Evolutionary conservation across 2,113 vertebrate species (phyloP).

Genomic region (Dasyprocta punctata): DNA sequence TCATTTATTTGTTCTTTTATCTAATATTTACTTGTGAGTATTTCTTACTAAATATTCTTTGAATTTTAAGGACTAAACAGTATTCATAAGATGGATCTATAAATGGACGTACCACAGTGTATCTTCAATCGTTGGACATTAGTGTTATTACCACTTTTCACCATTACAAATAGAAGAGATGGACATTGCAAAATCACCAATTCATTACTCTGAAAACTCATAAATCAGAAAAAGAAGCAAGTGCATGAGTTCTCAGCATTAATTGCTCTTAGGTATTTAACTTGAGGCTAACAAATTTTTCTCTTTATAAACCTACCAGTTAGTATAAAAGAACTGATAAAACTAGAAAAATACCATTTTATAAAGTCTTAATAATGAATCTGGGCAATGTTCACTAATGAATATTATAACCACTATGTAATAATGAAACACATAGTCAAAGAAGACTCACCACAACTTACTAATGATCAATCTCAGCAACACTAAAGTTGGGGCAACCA

Average conservation of each 20-base stretch:
- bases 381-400: background rate
- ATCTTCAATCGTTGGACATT: background rate
- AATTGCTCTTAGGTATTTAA: background rate
- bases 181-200: background rate
- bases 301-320: background rate
- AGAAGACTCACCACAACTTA: background rate
- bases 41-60: constrained; percentile 44
- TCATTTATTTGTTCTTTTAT: background rate
- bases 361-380: constrained; percentile 32
- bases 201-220: constrained; percentile 12
- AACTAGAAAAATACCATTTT: constrained; percentile 40
- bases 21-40: constrained; percentile 6
- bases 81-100: background rate
- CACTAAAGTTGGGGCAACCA: background rate
- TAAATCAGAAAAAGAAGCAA: constrained; percentile 11
- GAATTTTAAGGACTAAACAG: background rate
- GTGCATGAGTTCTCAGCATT: background rate
- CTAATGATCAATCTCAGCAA: background rate
- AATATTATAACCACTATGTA: background rate
- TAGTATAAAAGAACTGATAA: background rate
- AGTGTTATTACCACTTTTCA: background rate
- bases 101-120: background rate
- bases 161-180: background rate
- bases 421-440: background rate
- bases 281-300: background rate